Base-by-base conservation (phyloP, 2,888 invertebrate species). In the Ochlodes sylvanus region DNA sequence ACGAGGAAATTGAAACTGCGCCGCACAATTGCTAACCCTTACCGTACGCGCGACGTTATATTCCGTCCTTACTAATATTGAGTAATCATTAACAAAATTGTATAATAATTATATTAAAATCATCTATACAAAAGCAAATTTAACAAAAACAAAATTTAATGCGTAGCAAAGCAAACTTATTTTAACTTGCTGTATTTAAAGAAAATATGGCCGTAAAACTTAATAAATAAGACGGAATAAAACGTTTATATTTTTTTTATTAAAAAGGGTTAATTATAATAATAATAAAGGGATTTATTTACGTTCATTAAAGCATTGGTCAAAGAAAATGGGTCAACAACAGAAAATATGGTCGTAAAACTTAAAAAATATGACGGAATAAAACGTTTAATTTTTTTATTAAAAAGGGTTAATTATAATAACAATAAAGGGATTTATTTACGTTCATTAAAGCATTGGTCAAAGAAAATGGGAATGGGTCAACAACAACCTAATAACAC, bases 401-500 rank as follows among this genome's bases (percentile, higher is more conserved):
- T 15, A 7, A 5, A 15, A 44, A 19, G 3, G 47, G 17, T 47
- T 47, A 19, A n/a, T 10, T 5, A 17, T 1, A 17, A 42, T 1
- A 47, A 64, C 42, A 1, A 12, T 27, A 52, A 58, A 41, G 7
- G 21, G 57, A 19, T 54, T 60, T 42, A 32, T 17, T 7, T 32
- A 54, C 27, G 44, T 17, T 41, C 42, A 58, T 14, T 7, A 27
- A 60, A 60, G 58, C 58, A n/a, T 65, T 34, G 44, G 27, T 32
- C 34, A 65, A 17, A 32, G 9, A 10, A 27, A 38, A 21, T 32
- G 50, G 57, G 54, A 38, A 21, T 32, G 50, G 57, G 54, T 14
- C 42, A 61, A 55, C 42, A 60, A 60, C 42, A 60, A 66, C 60
- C 52, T 42, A 41, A 62, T 63, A 41, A 70, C 80, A 84, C 82